Conservation (phyloP, 2,113 vertebrate genomes). For the Tyrannus savana region DNA sequence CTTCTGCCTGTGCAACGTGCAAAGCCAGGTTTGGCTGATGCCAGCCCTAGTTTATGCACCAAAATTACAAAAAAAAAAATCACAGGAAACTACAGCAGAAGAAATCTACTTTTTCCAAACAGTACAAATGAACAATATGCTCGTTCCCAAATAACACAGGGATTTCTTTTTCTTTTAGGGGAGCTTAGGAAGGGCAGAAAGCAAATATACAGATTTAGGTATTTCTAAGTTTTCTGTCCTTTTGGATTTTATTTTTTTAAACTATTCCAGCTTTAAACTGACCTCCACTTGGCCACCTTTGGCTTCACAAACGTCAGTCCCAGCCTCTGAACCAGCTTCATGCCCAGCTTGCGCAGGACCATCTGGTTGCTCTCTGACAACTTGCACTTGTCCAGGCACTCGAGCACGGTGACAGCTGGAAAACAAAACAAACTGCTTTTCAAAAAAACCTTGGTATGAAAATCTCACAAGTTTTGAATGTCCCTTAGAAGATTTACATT, state of each 20-base stretch:
- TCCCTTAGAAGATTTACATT: neutral
- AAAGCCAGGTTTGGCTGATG: neutral
- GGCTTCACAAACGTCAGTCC: slow-evolving; percentile 92
- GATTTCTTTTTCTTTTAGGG: neutral
- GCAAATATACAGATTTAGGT: neutral
- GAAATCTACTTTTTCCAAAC: neutral
- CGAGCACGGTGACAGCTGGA: slow-evolving; percentile 83
- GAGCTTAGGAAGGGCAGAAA: neutral
- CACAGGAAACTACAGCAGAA: neutral
- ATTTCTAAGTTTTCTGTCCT: neutral
- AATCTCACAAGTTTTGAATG: neutral
- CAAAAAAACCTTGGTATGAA: neutral
- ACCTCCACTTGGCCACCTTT: slow-evolving; percentile 93
- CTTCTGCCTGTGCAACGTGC: neutral
- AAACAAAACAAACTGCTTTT: neutral
- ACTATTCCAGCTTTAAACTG: slow-evolving; percentile 24
- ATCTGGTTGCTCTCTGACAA: slow-evolving; percentile 85
- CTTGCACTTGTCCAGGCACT: slow-evolving; percentile 81
- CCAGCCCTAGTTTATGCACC: neutral
- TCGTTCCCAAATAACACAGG: neutral
- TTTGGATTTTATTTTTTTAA: neutral
- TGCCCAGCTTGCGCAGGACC: slow-evolving; percentile 85
- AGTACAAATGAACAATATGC: neutral
- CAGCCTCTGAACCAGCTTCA: slow-evolving; percentile 92
- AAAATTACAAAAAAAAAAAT: neutral